phyloP scores from a whole-genome alignment of 2,113 vertebrate genomes.

The Tretioscincus oriximinensis region DNA sequence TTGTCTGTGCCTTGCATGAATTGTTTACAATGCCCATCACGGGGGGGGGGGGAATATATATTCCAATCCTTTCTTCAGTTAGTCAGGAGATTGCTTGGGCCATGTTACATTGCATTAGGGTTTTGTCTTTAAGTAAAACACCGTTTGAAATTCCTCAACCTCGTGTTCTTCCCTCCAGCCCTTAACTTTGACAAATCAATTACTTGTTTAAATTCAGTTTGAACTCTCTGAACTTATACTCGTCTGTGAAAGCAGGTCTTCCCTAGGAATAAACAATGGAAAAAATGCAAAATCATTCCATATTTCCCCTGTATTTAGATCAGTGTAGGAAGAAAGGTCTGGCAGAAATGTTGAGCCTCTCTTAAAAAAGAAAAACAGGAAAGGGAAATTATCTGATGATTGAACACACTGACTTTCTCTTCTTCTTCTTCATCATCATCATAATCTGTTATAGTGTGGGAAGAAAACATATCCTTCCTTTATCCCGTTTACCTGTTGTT shows the following conservation, averaged over 20 bases:
- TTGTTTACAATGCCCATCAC: conserved; percentile 61
- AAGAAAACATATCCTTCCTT: conserved; percentile 32
- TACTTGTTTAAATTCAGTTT: conserved; percentile 71
- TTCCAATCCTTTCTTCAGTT: conserved; percentile 39
- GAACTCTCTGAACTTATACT: conserved; percentile 69
- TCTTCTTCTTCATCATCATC: background rate
- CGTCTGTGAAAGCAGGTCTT: conserved; percentile 66
- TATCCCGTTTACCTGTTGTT: conserved; percentile 24
- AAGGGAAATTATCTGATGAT: conserved; percentile 4
- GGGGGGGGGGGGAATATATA: background rate
- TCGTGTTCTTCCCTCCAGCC: conserved; percentile 22
- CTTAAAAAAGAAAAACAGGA: background rate
- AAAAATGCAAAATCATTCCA: conserved; percentile 63
- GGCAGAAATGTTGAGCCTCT: background rate
- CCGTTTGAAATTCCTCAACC: conserved; percentile 54
- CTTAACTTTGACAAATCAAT: conserved; percentile 66
- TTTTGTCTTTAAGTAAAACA: conserved; percentile 42
- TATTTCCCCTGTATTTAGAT: conserved; percentile 39
- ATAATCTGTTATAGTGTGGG: conserved; percentile 27
- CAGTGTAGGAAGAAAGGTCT: conserved; percentile 39
- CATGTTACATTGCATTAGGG: conserved; percentile 33
- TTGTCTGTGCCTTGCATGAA: conserved; percentile 70
- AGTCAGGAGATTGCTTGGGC: conserved; percentile 34
- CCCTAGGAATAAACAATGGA: conserved; percentile 71
- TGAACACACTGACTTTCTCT: conserved; percentile 16